Percentiles rank a stretch among this genome's conserved stretches.
Conservation (phyloP, 2,888 invertebrate species). For the Pyralis farinalis region DNA sequence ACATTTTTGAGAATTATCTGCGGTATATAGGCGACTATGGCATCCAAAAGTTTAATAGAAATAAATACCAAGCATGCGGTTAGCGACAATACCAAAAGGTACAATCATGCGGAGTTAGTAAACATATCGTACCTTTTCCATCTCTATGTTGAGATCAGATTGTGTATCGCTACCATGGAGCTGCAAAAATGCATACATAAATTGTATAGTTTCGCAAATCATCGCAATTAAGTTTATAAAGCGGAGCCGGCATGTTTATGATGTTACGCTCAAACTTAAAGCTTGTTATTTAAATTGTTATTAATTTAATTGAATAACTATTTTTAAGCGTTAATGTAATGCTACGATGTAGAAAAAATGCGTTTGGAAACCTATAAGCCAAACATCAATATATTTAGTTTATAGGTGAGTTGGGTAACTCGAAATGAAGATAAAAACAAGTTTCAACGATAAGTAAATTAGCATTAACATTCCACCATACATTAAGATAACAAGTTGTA, state of each 20-base stretch:
- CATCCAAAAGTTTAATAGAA: slow-evolving; percentile 4
- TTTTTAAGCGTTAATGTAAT: no score
- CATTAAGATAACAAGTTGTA: slow-evolving; percentile 9
- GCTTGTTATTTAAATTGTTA: no score
- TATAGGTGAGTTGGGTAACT: slow-evolving; percentile 2
- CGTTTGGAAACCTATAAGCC: no score
- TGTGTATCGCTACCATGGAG: slow-evolving; percentile 78
- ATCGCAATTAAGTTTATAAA: slow-evolving; percentile 36
- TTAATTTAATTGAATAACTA: neutral
- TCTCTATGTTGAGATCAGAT: slow-evolving; percentile 77
- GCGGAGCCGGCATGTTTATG: slow-evolving; percentile 28
- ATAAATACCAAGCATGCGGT: slow-evolving; percentile 33
- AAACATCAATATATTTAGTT: no score
- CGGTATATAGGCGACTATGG: no score
- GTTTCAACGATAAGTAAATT: slow-evolving; percentile 3
- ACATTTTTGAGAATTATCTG: no score
- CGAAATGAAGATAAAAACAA: slow-evolving; percentile 6
- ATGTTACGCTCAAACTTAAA: no score
- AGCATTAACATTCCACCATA: slow-evolving; percentile 5
- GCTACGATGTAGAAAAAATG: no score
- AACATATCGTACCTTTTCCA: slow-evolving; percentile 80
- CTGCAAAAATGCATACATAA: slow-evolving; percentile 79
- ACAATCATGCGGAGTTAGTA: slow-evolving; percentile 61
- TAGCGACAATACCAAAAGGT: slow-evolving; percentile 22
- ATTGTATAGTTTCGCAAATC: slow-evolving; percentile 53